phyloP scores from a whole-genome alignment of 2,888 invertebrate species.

The Drosophila rellima region DNA sequence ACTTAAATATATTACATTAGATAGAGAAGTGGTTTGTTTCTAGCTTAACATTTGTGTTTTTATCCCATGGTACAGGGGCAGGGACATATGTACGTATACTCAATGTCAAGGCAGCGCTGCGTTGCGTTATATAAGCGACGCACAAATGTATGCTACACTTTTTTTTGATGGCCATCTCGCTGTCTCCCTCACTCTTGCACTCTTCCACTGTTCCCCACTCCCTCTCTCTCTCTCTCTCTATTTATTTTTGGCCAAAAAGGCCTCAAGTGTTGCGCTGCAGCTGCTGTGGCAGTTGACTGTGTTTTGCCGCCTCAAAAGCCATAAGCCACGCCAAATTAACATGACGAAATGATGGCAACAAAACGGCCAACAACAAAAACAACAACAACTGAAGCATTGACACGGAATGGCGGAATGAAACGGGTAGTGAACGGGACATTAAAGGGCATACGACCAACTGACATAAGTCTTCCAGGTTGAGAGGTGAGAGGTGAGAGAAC shows the following conservation, averaged over 20 bases:
- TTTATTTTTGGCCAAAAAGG: conserved; percentile 48
- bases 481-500: not conserved
- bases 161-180: conserved; percentile 71
- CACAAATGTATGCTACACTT: conserved; percentile 76
- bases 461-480: conserved; percentile 9
- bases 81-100: conserved; percentile 20
- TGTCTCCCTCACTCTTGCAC: not conserved
- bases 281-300: conserved; percentile 26
- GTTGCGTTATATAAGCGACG: conserved; percentile 71
- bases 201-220: too few relatives aligned
- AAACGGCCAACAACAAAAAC: conserved; percentile 25
- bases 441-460: conserved; percentile 5
- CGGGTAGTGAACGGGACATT: conserved; percentile 6
- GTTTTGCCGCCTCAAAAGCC: conserved; percentile 68
- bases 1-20: too few relatives aligned
- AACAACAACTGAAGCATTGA: conserved; percentile 31
- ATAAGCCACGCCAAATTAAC: conserved; percentile 77
- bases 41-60: too few relatives aligned
- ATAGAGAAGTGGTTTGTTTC: too few relatives aligned
- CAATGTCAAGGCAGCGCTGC: conserved; percentile 67
- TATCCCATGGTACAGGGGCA: not conserved
- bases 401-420: conserved; percentile 20
- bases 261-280: conserved; percentile 41
- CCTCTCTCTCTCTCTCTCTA: not conserved
- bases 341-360: conserved; percentile 75